Evolutionary conservation across 2,888 invertebrate species (phyloP), one percentile per base, ranked within the genome.

Genomic region (Stenchaetothrips biformis): DNA sequence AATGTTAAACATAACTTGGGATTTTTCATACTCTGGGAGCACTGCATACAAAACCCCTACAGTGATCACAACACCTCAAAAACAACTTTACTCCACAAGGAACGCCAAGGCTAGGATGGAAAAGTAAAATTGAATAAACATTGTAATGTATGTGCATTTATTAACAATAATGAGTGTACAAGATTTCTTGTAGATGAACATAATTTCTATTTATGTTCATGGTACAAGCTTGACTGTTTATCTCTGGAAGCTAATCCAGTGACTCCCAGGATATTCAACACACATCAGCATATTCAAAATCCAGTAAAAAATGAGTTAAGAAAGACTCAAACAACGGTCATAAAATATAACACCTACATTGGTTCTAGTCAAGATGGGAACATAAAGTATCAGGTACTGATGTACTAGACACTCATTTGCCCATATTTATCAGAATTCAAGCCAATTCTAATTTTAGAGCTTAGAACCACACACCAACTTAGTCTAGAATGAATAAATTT

Each of bases 301-400:
- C 67, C 67, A 74, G 67, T 74, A 74, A 74, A 74, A 74, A 74
- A 74, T 74, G 67, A 74, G 67, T 74, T 25, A 74, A 74, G 67
- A 74, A 74, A 74, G 67, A 74, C 67, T 74, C 67, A 74, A 25
- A 74, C 67, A 74, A 21, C 67, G 67, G 67, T 74, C 67, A 74
- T 74, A 74, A 74, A 74, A 74, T 74, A 74, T 74, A 74, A 74
- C 67, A 74, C 21, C 67, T 74, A 74, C 21, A 25, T 25, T 74
- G 67, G 67, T 74, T 74, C 67, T 74, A 74, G n/a, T 67, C 25
- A 25, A 74, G 67, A 21, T 74, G 25, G 67, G 67, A 74, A 74
- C 67, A 74, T 74, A 74, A 74, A 25, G 67, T 74, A 74, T 74
- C 67, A 74, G 67, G 67, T 74, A 74, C 67, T 74, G n/a, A 74